phyloP scores from a whole-genome alignment of 2,797 vertebrate genomes.

The Cuculus canorus region DNA sequence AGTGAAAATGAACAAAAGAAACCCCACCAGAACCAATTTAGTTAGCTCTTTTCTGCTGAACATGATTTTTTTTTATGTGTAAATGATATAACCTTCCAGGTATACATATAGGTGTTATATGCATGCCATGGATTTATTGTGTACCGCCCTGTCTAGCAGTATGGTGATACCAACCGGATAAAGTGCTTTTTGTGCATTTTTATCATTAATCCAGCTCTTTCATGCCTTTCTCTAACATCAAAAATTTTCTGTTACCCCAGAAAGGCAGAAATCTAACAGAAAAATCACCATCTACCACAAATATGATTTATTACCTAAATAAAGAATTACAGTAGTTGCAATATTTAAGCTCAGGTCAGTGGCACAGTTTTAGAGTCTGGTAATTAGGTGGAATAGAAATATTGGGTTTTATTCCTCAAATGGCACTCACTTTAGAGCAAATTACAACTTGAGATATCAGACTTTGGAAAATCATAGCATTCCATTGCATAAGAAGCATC shows the following conservation, averaged over 20 bases:
- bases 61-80: not conserved
- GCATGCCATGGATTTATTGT: not conserved
- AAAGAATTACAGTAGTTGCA: not conserved
- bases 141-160: not conserved
- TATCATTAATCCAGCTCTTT: not conserved
- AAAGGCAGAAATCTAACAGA: not conserved
- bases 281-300: not conserved
- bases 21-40: not conserved
- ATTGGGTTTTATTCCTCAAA: not conserved
- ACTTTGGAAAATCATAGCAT: not conserved
- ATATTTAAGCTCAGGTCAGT: not conserved
- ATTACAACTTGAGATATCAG: not conserved
- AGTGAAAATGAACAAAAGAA: not conserved
- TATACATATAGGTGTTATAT: not conserved
- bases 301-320: not conserved
- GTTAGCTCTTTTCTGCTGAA: not conserved
- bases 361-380: not conserved
- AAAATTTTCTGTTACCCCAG: not conserved
- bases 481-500: not conserved
- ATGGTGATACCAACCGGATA: not conserved
- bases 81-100: not conserved
- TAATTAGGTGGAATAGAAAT: not conserved
- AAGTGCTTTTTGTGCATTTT: not conserved
- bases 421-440: not conserved
- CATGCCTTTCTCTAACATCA: not conserved